Base-by-base conservation (phyloP, 2,797 vertebrate genomes). In the Helarctos malayanus region DNA sequence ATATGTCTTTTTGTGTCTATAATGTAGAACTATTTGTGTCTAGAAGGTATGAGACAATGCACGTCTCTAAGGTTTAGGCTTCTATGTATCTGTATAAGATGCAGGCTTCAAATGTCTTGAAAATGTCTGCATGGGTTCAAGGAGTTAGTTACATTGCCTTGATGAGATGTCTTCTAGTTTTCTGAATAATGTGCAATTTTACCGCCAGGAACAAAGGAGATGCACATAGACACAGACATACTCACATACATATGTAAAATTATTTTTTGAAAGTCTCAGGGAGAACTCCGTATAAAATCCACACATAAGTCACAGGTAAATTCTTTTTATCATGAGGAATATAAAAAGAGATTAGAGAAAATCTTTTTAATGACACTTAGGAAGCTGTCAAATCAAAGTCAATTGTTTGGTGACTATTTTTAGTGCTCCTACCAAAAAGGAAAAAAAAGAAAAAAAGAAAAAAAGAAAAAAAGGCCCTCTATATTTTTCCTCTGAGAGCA, bases 391-490 rank as follows among this genome's bases (percentile, higher is more conserved):
- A 61, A 89, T 82, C 49, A 89, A 92, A 84, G 54, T 59, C 32
- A 69, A 45, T 47, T 68, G 38, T 89, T 96, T 88, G 57, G 63
- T 88, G 35, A 63, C 19, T 61, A 21, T 81, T 94, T 96, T 97
- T 75, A 93, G 93, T 57, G 71, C 5, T 79, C 7, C 15, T 27
- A 45, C 16, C 25, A 73, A 79, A 91, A 92, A 61, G 1, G 27
- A 76, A 59, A 71, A 92, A n/a, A 52, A n/a, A 47, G n/a, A 68
- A 7, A 19, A 78, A 91, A 92, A 68, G 1, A 25, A 80, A 56
- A 16, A 78, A 91, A 92, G 61, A 0, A 25, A 80, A 56, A 63
- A 65, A 65, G 7, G 15, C 25, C 21, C 32, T 63, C 27, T 82
- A 12, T 35, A 32, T 54, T 41, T 49, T 82, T 57, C 41, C n/a